Evolutionary conservation across 2,888 invertebrate genomes (phyloP).

Genomic region (Epirrhoe alternata): DNA sequence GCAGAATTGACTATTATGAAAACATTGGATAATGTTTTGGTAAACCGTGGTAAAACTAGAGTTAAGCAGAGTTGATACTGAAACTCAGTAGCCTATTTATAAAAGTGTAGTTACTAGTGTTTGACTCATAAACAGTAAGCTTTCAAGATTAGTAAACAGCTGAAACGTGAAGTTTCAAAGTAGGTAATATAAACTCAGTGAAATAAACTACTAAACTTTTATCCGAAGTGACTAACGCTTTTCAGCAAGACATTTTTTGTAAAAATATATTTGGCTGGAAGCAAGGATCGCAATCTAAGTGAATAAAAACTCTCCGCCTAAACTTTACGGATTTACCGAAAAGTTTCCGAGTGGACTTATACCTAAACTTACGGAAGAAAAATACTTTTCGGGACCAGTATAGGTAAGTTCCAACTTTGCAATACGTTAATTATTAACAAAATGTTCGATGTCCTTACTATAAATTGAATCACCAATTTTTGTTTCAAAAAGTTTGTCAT

Average conservation of each 20-base stretch:
- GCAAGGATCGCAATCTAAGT: constrained; percentile 34
- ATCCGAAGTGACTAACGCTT: constrained; percentile 17
- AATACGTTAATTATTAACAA: constrained; percentile 1
- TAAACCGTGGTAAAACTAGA: constrained; percentile 2
- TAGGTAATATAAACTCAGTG: not conserved
- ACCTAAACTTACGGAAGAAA: constrained; percentile 28
- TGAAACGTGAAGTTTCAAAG: not conserved
- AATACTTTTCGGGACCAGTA: constrained; percentile 24
- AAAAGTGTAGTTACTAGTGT: constrained; percentile 11
- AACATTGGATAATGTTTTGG: constrained; percentile 4
- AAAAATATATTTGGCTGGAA: constrained; percentile 23
- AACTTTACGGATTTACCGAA: constrained; percentile 52
- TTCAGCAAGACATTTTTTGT: constrained; percentile 11
- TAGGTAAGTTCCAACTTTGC: constrained; percentile 24
- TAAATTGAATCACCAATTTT: not conserved
- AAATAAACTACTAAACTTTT: constrained; percentile 7
- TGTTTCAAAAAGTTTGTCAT: not conserved
- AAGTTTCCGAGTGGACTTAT: constrained; percentile 47
- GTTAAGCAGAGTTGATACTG: constrained; percentile 8
- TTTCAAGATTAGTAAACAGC: constrained; percentile 5
- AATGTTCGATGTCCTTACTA: not conserved
- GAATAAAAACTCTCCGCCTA: constrained; percentile 47
- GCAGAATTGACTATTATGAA: constrained; percentile 20
- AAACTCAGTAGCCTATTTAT: constrained; percentile 10
- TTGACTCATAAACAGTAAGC: constrained; percentile 5